These are phyloP conservation scores for Nothocercus nigrocapillus DNA, from an alignment of 2,113 vertebrate species.

Conservation along the genomic window DNA sequence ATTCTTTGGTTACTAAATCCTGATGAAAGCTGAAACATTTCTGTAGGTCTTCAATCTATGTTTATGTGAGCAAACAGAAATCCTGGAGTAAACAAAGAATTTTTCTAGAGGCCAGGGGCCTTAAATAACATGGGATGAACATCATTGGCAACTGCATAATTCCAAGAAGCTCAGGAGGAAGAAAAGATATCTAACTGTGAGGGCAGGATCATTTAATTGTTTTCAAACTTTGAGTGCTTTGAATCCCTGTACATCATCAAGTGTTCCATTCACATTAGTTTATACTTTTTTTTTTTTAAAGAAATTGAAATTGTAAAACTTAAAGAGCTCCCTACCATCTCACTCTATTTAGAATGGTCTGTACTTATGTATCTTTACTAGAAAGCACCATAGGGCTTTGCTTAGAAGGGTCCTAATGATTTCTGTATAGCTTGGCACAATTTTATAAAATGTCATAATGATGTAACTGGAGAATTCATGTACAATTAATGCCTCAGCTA, in stretches of 20 bases:
- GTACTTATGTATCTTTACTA: not conserved
- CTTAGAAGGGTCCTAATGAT: not conserved
- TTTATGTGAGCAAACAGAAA: not conserved
- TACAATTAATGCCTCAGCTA: not conserved
- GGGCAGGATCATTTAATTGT: not conserved
- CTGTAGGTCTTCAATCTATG: not conserved
- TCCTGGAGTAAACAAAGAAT: not conserved
- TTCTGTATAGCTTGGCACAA: not conserved
- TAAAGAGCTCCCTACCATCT: not conserved
- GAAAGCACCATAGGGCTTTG: not conserved
- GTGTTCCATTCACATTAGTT: not conserved
- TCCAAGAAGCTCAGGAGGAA: not conserved
- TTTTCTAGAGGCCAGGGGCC: not conserved
- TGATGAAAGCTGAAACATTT: not conserved
- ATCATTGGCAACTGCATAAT: not conserved
- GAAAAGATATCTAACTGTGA: too few species aligned
- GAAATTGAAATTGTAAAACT: not conserved
- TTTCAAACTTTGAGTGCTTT: conserved; percentile 16
- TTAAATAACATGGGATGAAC: not conserved
- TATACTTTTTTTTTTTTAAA: not conserved
- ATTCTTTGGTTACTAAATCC: not conserved
- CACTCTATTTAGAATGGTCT: not conserved
- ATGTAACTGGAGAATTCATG: not conserved
- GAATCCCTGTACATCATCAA: not conserved
- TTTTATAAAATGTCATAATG: not conserved